Percentiles rank a stretch among this genome's conserved stretches.
Evolutionary conservation across 2,888 invertebrate genomes (phyloP).

Genomic region (Ophonus ardosiacus): DNA sequence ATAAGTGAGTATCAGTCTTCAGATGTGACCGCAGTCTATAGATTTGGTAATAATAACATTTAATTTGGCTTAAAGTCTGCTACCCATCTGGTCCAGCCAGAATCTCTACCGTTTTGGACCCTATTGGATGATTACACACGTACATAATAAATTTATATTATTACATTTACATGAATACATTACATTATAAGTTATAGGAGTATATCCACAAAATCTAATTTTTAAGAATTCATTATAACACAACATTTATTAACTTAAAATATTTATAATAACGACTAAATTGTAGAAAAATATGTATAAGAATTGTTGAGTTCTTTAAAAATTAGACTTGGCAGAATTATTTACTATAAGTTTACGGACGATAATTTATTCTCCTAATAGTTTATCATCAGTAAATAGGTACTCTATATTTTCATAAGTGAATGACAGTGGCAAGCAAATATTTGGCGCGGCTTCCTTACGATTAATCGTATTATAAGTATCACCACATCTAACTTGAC

Average conservation of each 20-base stretch:
- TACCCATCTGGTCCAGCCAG: constrained; percentile 63
- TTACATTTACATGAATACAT: constrained; percentile 41
- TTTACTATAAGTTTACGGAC: constrained; percentile 23
- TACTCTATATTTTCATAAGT: constrained; percentile 46
- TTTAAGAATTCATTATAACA: constrained; percentile 29
- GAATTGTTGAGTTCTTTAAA: constrained; percentile 44
- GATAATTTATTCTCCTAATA: constrained; percentile 24
- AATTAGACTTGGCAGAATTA: constrained; percentile 19
- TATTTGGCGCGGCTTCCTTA: constrained; percentile 32
- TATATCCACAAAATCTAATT: constrained; percentile 43
- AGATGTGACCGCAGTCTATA: constrained; percentile 41
- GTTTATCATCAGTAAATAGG: constrained; percentile 38
- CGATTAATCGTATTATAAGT: constrained; percentile 1
- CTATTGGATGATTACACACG: constrained; percentile 55
- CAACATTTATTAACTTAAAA: constrained; percentile 28
- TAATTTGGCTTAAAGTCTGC: constrained; percentile 49
- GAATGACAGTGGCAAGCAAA: constrained; percentile 47
- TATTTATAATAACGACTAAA: constrained; percentile 33
- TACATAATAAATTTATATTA: constrained; percentile 56
- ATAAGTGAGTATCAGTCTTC: constrained; percentile 23
- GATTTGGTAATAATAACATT: constrained; percentile 53
- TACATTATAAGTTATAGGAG: constrained; percentile 18
- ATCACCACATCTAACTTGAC: constrained; percentile 41
- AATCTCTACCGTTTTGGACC: constrained; percentile 58
- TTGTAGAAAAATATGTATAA: constrained; percentile 40